A percentile compares a stretch with the other conserved stretches of the same genome.
These are phyloP conservation scores for Diglossa brunneiventris DNA, from an alignment of 2,113 vertebrate genomes.

Conservation along the genomic window DNA sequence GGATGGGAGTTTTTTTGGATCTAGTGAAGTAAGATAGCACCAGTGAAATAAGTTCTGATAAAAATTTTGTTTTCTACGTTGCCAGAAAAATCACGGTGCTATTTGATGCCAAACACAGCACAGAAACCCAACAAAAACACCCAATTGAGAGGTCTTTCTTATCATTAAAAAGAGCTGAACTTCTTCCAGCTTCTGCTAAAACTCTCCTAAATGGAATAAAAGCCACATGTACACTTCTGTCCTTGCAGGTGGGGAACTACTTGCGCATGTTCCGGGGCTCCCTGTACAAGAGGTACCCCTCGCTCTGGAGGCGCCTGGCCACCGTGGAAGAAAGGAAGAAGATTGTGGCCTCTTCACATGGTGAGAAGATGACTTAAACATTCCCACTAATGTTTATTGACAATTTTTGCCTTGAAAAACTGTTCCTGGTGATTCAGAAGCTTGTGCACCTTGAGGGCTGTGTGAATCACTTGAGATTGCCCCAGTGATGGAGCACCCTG, in stretches of 20 bases:
- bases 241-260: slow-evolving; percentile 92
- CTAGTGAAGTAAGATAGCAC: neutral
- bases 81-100: fast-evolving
- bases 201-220: neutral
- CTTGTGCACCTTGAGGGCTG: neutral
- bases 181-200: neutral
- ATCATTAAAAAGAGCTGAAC: neutral
- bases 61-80: neutral
- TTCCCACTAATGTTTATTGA: neutral
- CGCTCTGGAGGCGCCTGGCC: slow-evolving; percentile 92
- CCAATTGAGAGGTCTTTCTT: neutral
- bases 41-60: neutral
- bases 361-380: slow-evolving; percentile 68
- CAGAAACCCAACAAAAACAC: neutral
- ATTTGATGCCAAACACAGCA: neutral
- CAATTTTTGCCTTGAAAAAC: neutral
- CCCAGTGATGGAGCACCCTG: neutral
- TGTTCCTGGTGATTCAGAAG: neutral
- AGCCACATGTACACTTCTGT: neutral
- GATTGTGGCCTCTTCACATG: slow-evolving; percentile 97
- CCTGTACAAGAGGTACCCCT: slow-evolving; percentile 96
- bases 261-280: slow-evolving; percentile 98
- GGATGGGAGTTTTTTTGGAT: neutral
- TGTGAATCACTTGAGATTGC: neutral
- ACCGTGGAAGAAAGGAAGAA: slow-evolving; percentile 98